phyloP scores from a whole-genome alignment of 2,113 vertebrate genomes.

The Lampris megalopsis region DNA sequence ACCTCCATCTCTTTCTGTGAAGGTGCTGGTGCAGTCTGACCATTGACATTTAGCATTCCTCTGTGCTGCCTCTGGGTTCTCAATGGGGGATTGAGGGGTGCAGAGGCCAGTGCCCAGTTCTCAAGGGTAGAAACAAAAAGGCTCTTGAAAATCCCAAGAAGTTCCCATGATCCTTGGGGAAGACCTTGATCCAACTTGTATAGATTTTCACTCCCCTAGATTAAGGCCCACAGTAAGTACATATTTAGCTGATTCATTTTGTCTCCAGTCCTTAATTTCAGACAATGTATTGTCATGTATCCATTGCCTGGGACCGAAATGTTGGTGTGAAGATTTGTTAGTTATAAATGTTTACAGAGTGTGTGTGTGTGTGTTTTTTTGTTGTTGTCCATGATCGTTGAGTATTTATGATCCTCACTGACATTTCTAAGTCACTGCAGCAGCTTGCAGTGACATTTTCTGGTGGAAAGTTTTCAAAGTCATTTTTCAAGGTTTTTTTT shows the following conservation, averaged over 20 bases:
- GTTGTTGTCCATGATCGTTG: constrained; percentile 65
- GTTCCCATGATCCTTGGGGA: constrained; percentile 92
- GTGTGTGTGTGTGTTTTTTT: constrained; percentile 18
- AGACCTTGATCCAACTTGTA: constrained; percentile 87
- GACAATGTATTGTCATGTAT: constrained; percentile 75
- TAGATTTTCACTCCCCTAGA: constrained; percentile 88
- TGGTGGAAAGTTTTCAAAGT: constrained; percentile 81
- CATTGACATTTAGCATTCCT: constrained; percentile 84
- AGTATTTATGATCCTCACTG: constrained; percentile 83
- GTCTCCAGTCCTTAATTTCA: constrained; percentile 74
- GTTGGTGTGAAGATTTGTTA: constrained; percentile 36
- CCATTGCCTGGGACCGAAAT: constrained; percentile 75
- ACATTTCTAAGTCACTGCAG: constrained; percentile 76
- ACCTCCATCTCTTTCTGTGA: constrained; percentile 75
- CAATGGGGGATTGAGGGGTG: constrained; percentile 86
- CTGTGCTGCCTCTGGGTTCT: constrained; percentile 81
- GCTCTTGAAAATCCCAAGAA: constrained; percentile 88
- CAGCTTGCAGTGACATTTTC: constrained; percentile 77
- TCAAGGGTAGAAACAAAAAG: constrained; percentile 92
- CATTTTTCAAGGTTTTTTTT: constrained; percentile 78
- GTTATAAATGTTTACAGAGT: constrained; percentile 32
- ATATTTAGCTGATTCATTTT: constrained; percentile 87
- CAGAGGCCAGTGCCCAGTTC: constrained; percentile 82
- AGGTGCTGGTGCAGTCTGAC: constrained; percentile 82
- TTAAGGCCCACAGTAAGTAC: constrained; percentile 87